Evolutionary conservation across 2,113 vertebrate species (phyloP).

Genomic region (Aythya baeri): DNA sequence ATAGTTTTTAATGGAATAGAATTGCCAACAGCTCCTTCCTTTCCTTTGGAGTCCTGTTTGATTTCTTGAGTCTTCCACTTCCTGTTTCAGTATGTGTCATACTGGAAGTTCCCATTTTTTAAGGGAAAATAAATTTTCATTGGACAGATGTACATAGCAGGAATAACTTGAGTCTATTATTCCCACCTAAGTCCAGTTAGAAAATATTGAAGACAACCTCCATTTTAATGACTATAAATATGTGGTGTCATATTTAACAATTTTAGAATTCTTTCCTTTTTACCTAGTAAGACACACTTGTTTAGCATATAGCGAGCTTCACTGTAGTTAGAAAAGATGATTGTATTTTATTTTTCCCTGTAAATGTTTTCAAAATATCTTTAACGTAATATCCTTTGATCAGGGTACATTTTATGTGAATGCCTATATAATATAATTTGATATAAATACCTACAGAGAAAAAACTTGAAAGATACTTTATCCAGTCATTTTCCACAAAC

Average conservation of each 20-base stretch:
- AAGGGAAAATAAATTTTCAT: not conserved
- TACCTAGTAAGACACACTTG: not conserved
- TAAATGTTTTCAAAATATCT: not conserved
- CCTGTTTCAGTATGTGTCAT: not conserved
- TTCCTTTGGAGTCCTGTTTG: not conserved
- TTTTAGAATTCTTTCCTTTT: not conserved
- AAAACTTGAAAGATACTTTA: not conserved
- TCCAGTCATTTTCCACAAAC: not conserved
- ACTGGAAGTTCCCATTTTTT: not conserved
- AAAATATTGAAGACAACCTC: not conserved
- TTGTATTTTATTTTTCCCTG: not conserved
- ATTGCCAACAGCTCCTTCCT: not conserved
- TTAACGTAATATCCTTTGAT: not conserved
- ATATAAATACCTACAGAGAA: not conserved
- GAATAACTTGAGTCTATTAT: not conserved
- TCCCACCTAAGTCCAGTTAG: not conserved
- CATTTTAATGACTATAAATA: not conserved
- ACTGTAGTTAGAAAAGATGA: not conserved
- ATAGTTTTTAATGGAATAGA: not conserved
- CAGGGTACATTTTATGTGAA: not conserved
- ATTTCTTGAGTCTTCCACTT: not conserved
- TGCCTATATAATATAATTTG: not conserved
- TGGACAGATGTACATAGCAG: not conserved
- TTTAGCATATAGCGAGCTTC: not conserved
- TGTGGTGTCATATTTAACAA: not conserved